phyloP scores from a whole-genome alignment of 2,888 invertebrate genomes.

The Labia minor region DNA sequence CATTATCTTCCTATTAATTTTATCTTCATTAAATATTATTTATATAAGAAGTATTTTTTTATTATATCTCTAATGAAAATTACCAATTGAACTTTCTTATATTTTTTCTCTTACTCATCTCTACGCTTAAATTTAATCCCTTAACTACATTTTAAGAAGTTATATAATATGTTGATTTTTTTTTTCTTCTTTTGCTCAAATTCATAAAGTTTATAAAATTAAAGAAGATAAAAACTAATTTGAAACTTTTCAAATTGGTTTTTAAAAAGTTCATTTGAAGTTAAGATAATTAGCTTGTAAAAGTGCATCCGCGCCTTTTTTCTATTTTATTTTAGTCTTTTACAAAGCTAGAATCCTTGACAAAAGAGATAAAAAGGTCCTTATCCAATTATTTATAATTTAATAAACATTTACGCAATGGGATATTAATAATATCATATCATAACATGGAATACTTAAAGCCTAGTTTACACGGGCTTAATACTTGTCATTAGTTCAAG shows the following conservation, averaged over 20 bases:
- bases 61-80: neutral
- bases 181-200: neutral
- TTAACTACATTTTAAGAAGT: too few species aligned
- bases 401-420: neutral
- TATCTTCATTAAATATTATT: neutral
- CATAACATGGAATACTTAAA: too few species aligned
- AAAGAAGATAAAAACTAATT: conserved; percentile 9
- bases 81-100: too few species aligned
- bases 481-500: too few species aligned
- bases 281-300: conserved; percentile 7
- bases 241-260: conserved; percentile 3
- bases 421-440: neutral
- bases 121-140: too few species aligned
- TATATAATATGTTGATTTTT: too few species aligned
- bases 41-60: too few species aligned
- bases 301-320: neutral
- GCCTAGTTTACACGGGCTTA: too few species aligned
- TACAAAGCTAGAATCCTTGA: neutral
- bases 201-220: conserved; percentile 13
- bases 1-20: neutral
- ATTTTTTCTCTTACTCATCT: too few species aligned
- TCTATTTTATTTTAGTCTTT: neutral
- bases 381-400: neutral
- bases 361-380: neutral
- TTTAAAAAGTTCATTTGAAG: conserved; percentile 3